Percentiles rank a stretch among this genome's conserved stretches.
These are phyloP conservation scores for Orcinus orca DNA, from an alignment of 2,113 vertebrate genomes.

Conservation along the genomic window DNA sequence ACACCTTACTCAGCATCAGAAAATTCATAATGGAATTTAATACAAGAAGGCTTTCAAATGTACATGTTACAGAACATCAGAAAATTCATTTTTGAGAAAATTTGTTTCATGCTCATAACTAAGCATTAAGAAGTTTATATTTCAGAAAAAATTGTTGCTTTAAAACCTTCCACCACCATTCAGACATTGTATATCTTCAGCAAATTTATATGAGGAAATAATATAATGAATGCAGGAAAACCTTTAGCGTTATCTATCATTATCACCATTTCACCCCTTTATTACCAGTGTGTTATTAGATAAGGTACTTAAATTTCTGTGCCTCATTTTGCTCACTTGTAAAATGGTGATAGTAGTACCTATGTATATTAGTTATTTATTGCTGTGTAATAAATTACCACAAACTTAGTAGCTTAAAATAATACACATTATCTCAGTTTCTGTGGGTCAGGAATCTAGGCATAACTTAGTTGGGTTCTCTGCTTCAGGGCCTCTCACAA, in stretches of 20 bases:
- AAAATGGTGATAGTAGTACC: constrained; percentile 37
- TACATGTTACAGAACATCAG: not conserved
- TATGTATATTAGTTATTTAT: constrained; percentile 56
- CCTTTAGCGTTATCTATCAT: not conserved
- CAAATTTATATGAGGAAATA: constrained; percentile 10
- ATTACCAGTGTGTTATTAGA: not conserved
- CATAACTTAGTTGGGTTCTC: not conserved
- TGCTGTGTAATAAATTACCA: constrained; percentile 47
- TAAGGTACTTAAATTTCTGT: constrained; percentile 33
- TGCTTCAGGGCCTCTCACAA: not conserved
- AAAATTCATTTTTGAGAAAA: constrained; percentile 35
- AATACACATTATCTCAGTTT: constrained; percentile 21
- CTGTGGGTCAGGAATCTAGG: not conserved
- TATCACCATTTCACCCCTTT: not conserved
- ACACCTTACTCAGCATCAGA: constrained; percentile 74
- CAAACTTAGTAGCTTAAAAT: constrained; percentile 34
- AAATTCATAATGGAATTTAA: constrained; percentile 75
- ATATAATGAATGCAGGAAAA: constrained; percentile 42
- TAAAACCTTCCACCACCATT: not conserved
- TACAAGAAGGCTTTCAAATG: constrained; percentile 52
- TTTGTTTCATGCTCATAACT: constrained; percentile 19
- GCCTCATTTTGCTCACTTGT: constrained; percentile 44
- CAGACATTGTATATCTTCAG: constrained; percentile 5
- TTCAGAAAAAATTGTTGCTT: constrained; percentile 21
- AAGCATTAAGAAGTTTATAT: constrained; percentile 22